Evolutionary conservation across 2,113 vertebrate species (phyloP), one percentile per base, ranked within the genome.

Genomic region (Nematolebias whitei): DNA sequence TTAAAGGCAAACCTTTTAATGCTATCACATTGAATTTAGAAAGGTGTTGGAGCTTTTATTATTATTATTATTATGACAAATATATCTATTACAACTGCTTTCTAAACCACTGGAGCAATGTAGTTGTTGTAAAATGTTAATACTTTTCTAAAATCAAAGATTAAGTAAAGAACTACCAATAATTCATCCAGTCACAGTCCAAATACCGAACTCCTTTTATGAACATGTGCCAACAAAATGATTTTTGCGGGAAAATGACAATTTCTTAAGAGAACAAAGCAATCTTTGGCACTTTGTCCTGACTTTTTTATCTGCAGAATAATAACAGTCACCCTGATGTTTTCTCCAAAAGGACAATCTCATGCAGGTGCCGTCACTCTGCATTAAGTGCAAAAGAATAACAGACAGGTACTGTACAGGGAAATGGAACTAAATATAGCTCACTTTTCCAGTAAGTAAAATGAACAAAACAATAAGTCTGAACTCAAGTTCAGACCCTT

Each of bases 351-450:
- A 52, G 66, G 61, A 68, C 71, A 57, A 61, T 76, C 50, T 66
- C 76, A 61, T 57, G 61, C 82, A 82, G 79, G 71, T 82, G 64
- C 73, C 58, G 70, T 85, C 75, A 57, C 51, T 86, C 62, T 71
- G 56, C 45, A 80, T 78, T 72, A 72, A 32, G 23, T 54, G 76
- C 73, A 68, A 71, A 83, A 52, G 38, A 66, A 75, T 49, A 60
- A 65, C 14, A 49, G 26, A 67, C 55, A 52, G 29, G 71, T 74
- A 63, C 75, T 78, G 82, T 77, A 52, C 75, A 64, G 50, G 74
- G 49, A 86, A 81, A 72, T 9, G 0, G 47, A 66, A 54, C 64
- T 80, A 75, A 75, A 78, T 56, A 78, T 80, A 88, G 70, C 52
- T 47, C 19, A 47, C 22, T 51, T 74, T 83, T 79, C 55, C 73